Evolutionary conservation across 2,113 vertebrate species (phyloP), one percentile per base, ranked within the genome.

Genomic region (Plecotus auritus): DNA sequence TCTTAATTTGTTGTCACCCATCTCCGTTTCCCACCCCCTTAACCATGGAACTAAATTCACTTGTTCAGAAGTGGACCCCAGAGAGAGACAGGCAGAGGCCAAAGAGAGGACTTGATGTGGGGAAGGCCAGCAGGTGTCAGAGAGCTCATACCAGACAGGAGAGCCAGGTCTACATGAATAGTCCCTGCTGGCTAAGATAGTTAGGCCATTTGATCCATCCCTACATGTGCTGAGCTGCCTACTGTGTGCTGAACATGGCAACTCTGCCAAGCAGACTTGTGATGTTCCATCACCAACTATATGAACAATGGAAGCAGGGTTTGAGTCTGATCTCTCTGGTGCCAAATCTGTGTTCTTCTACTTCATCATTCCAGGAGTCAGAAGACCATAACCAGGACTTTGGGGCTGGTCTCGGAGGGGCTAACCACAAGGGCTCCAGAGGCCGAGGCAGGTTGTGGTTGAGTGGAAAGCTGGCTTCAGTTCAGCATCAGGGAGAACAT

Each of bases 1-100:
- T 93, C 76, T 81, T 93, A 59, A 81, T 93, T 85, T 92, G 69
- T 74, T 91, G 72, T 96, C 86, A 54, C n/a, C 84, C 20, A 1
- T 92, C 40, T 97, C 37, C 61, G n/a, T 96, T 89, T 72, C 20
- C 66, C 28, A 51, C 76, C 66, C 47, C 35, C 13, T 93, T 81
- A 54, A 59, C 78, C 32, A 45, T 5, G 42, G 61, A 78, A 85
- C 87, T 76, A 72, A 91, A 84, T 73, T 84, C 17, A 30, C 37
- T 82, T 67, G 13, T 90, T 94, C 47, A 88, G 37, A 93, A 83
- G 49, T 84, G 17, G 81, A 59, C 69, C 67, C 49, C 51, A 37
- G 87, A 90, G 80, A 67, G 56, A 66, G 12, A 22, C 23, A 45
- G 42, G 45, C 66, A 66, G 45, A 91, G 28, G 70, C 61, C 69